phyloP scores from a whole-genome alignment of 64 coral and sea anemone genomes.

The Stichodactyla mertensii region DNA sequence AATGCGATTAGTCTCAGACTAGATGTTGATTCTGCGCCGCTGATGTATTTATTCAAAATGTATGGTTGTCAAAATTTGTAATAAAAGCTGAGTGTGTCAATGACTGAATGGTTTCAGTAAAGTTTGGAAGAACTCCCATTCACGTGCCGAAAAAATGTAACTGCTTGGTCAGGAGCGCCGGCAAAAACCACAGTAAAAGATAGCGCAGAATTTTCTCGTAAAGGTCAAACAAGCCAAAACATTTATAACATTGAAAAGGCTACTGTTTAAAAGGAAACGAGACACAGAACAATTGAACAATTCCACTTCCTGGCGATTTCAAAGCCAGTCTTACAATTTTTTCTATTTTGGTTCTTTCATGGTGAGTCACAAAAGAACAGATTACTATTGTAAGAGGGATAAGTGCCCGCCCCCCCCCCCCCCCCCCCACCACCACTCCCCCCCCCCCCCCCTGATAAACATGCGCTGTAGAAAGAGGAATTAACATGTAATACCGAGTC shows the following conservation, averaged over 20 bases:
- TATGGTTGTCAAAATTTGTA: background rate
- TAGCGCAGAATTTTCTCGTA: background rate
- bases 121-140: constrained; percentile 8
- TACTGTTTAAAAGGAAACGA: background rate
- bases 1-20: background rate
- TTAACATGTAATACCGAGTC: no score
- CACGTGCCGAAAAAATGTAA: background rate
- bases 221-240: background rate
- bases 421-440: no score
- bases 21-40: background rate
- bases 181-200: background rate
- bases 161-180: background rate
- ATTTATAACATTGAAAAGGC: background rate
- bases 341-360: background rate
- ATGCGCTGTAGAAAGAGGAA: no score
- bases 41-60: background rate
- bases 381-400: background rate
- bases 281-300: background rate
- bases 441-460: no score
- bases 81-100: background rate
- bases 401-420: no score
- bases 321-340: background rate
- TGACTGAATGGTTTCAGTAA: background rate
- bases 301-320: background rate
- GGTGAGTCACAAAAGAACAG: background rate